These are phyloP conservation scores for Anticlea derivata DNA, from an alignment of 2,888 invertebrate genomes.

Conservation along the genomic window DNA sequence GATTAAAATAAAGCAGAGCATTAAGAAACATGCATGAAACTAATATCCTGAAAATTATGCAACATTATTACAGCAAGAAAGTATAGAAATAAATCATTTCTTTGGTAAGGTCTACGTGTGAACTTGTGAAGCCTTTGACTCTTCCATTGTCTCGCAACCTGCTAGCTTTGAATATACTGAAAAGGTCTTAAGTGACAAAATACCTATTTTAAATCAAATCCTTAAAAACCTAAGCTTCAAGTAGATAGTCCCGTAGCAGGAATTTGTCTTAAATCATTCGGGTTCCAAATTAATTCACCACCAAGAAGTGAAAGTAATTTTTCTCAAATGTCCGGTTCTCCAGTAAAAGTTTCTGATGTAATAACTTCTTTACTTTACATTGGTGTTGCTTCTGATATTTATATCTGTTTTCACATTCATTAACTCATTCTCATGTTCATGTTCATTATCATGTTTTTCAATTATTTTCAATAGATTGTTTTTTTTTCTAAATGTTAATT, in stretches of 20 bases:
- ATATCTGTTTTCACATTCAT: neutral
- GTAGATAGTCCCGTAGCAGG: slow-evolving; percentile 33
- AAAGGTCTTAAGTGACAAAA: slow-evolving; percentile 29
- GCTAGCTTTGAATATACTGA: slow-evolving; percentile 25
- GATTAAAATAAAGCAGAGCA: too few species aligned
- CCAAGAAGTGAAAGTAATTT: slow-evolving; percentile 74
- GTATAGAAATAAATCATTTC: slow-evolving; percentile 13
- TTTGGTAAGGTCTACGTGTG: slow-evolving; percentile 42
- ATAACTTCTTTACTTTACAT: slow-evolving; percentile 57
- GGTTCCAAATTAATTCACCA: slow-evolving; percentile 37
- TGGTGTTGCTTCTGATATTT: slow-evolving; percentile 34
- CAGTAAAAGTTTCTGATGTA: slow-evolving; percentile 79
- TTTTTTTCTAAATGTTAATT: too few species aligned
- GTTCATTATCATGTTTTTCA: neutral
- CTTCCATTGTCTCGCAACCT: slow-evolving; percentile 61
- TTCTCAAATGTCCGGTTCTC: slow-evolving; percentile 68
- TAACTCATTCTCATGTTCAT: slow-evolving; percentile 3
- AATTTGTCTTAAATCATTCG: neutral
- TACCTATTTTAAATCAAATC: slow-evolving; percentile 26
- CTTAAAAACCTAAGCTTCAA: slow-evolving; percentile 27
- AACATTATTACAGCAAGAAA: neutral
- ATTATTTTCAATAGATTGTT: neutral
- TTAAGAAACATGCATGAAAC: too few species aligned
- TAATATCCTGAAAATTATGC: too few species aligned
- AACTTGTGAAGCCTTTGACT: slow-evolving; percentile 62